Percentiles rank a stretch among this genome's conserved stretches.
phyloP scores from a whole-genome alignment of 1,140 invertebrate species.

The Euwallacea similis region DNA sequence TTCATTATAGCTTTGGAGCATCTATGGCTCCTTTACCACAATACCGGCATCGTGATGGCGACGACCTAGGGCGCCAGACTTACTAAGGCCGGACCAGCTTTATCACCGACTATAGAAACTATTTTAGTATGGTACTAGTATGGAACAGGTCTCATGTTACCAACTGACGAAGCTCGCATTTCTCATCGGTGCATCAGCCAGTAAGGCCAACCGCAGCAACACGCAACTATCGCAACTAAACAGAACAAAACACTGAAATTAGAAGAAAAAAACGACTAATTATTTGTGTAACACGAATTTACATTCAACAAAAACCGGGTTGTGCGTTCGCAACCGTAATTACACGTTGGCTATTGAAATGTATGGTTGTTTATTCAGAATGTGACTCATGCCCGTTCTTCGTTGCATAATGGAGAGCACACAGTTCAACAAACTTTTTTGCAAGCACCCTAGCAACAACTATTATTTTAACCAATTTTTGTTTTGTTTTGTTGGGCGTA shows the following conservation, averaged over 20 bases:
- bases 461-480: neutral
- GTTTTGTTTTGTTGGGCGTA: too few relatives aligned
- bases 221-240: constrained; percentile 1
- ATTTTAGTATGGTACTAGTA: too few relatives aligned
- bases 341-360: constrained; percentile 24
- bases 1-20: too few relatives aligned
- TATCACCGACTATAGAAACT: too few relatives aligned
- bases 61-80: too few relatives aligned
- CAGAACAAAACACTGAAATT: constrained; percentile 15
- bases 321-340: constrained; percentile 25
- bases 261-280: constrained; percentile 6
- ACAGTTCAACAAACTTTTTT: constrained; percentile 27
- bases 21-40: too few relatives aligned
- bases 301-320: constrained; percentile 22
- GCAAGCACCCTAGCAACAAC: constrained; percentile 9
- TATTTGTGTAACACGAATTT: constrained; percentile 23
- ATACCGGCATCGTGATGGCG: too few relatives aligned
- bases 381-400: constrained; percentile 25
- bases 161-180: too few relatives aligned
- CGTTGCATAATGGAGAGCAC: constrained; percentile 23
- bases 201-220: too few relatives aligned
- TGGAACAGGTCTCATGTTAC: too few relatives aligned
- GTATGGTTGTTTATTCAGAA: constrained; percentile 27
- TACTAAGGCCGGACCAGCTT: too few relatives aligned
- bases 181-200: too few relatives aligned